These are phyloP conservation scores for Teleogryllus oceanicus DNA, from an alignment of 2,888 invertebrate genomes.

Conservation along the genomic window DNA sequence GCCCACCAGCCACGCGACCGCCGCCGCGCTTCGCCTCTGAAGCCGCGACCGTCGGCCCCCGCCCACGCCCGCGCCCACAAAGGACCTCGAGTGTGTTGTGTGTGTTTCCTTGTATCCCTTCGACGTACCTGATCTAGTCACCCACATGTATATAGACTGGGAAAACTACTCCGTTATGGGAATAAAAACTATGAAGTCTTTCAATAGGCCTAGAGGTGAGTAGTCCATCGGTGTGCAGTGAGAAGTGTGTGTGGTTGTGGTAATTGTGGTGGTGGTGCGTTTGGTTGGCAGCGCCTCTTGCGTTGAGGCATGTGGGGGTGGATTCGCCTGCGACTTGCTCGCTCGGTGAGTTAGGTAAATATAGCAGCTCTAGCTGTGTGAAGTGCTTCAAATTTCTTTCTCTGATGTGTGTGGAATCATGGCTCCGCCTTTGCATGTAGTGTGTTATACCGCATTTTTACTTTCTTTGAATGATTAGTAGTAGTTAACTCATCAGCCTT, in stretches of 20 bases:
- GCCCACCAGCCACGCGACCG: background rate
- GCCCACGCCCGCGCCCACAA: no score
- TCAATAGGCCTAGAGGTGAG: conserved; percentile 80
- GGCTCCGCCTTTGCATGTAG: no score
- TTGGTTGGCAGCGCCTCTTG: no score
- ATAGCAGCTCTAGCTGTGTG: no score
- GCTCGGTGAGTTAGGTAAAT: no score
- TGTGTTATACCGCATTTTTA: no score
- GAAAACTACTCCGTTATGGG: conserved; percentile 64
- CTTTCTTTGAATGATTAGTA: no score
- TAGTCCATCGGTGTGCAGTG: background rate
- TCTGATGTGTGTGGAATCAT: no score
- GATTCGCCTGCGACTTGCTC: no score
- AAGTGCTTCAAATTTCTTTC: no score
- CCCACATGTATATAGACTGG: conserved; percentile 38
- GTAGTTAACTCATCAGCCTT: no score
- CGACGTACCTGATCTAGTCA: conserved; percentile 26
- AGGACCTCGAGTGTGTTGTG: background rate
- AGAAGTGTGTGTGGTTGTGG: background rate
- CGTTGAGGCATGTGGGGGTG: no score
- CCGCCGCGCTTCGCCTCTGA: background rate
- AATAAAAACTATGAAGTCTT: conserved; percentile 85
- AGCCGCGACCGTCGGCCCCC: background rate
- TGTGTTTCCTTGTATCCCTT: background rate
- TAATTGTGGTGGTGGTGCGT: background rate